A percentile compares a stretch with the other conserved stretches of the same genome.
Conservation (phyloP, 1,140 invertebrate species). For the Neotoxoptera formosana region DNA sequence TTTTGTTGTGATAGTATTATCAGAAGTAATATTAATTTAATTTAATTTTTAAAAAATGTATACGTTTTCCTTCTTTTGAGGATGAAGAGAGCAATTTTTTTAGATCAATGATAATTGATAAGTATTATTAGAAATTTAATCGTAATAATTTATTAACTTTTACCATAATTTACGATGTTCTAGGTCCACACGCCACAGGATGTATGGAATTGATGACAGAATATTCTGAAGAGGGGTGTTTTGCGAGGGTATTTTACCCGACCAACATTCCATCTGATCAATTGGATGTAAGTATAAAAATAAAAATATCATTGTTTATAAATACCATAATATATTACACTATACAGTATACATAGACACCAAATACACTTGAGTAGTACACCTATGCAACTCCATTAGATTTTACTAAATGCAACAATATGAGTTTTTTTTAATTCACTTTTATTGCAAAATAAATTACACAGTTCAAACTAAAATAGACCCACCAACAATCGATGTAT, state of each 20-base stretch:
- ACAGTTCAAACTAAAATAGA: background rate
- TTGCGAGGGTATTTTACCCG: conserved; percentile 66
- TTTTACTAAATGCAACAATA: background rate
- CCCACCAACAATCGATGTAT: background rate
- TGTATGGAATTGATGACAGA: conserved; percentile 65
- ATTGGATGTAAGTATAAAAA: conserved; percentile 61
- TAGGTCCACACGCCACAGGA: conserved; percentile 65
- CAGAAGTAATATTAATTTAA: no score
- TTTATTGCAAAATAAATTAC: background rate
- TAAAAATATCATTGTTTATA: no score
- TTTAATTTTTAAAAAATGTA: no score
- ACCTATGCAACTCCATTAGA: background rate
- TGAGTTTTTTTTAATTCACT: background rate
- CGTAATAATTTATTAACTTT: background rate
- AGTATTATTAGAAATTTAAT: background rate
- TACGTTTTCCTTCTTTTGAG: no score
- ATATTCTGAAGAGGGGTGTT: conserved; percentile 63
- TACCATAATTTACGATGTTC: conserved; percentile 58
- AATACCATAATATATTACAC: background rate
- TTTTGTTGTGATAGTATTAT: no score
- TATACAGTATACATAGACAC: background rate
- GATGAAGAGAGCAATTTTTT: no score
- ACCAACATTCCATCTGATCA: conserved; percentile 61
- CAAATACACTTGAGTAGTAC: background rate
- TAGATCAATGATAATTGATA: no score